Percentiles rank a stretch among this genome's conserved stretches.
Conservation (phyloP, 2,113 vertebrate species). For the Notiomystis cincta region DNA sequence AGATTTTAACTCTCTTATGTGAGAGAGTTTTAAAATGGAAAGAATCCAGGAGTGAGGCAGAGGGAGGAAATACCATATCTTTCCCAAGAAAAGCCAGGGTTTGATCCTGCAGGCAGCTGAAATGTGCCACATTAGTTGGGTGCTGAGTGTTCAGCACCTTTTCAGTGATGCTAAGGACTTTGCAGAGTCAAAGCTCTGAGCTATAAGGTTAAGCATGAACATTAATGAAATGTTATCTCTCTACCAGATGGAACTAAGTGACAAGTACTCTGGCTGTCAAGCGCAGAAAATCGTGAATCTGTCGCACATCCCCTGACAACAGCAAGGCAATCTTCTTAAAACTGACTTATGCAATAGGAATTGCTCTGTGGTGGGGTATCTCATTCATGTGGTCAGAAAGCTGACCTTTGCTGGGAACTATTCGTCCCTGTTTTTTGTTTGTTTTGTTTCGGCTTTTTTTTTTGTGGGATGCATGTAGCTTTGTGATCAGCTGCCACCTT, state of each 20-base stretch:
- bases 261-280: slow-evolving; percentile 62
- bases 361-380: not conserved
- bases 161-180: slow-evolving; percentile 13
- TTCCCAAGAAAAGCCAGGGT: slow-evolving; percentile 13
- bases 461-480: not conserved
- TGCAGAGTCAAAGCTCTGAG: slow-evolving; percentile 32
- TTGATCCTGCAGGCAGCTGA: slow-evolving; percentile 8
- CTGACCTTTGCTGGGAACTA: not conserved
- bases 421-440: not conserved
- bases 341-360: not conserved
- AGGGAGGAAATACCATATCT: not conserved
- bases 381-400: not conserved
- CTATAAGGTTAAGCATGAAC: slow-evolving; percentile 55
- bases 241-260: slow-evolving; percentile 69
- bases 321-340: slow-evolving; percentile 46
- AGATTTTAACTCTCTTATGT: slow-evolving; percentile 28
- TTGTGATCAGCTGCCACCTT: slow-evolving; percentile 31
- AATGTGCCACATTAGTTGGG: not conserved
- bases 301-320: slow-evolving; percentile 58
- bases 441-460: not conserved
- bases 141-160: slow-evolving; percentile 21
- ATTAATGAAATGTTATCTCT: slow-evolving; percentile 68
- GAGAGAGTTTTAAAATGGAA: slow-evolving; percentile 38
- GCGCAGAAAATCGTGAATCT: slow-evolving; percentile 43
- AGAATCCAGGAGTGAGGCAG: not conserved